Percentiles rank a stretch among this genome's conserved stretches.
Conservation (phyloP, 2,888 invertebrate species). For the Volucella bombylans region DNA sequence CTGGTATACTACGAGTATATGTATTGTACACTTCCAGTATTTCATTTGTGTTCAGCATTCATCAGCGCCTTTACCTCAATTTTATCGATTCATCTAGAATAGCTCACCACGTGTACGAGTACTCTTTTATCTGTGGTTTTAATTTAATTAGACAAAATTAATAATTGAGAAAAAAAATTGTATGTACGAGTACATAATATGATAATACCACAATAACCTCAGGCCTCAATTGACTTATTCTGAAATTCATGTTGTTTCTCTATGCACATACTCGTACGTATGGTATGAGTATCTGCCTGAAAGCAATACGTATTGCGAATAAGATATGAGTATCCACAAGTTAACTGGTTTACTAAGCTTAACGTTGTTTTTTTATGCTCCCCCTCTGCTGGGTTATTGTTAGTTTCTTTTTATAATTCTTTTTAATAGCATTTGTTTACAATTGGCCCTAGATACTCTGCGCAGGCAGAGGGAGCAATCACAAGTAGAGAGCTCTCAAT, state of each 20-base stretch:
- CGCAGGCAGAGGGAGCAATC: too few species aligned
- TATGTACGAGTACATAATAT: background rate
- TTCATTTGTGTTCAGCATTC: background rate
- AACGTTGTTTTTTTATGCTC: too few species aligned
- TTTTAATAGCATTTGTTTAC: too few species aligned
- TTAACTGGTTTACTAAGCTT: background rate
- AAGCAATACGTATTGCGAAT: too few species aligned
- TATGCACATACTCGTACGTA: background rate
- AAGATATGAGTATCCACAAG: background rate
- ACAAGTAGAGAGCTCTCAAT: too few species aligned
- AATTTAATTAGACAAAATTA: constrained; percentile 36
- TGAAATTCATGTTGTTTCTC: constrained; percentile 13
- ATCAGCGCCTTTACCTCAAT: background rate
- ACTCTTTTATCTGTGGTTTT: constrained; percentile 22
- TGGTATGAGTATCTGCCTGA: too few species aligned
- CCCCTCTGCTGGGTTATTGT: too few species aligned
- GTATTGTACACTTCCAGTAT: too few species aligned
- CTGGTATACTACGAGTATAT: too few species aligned
- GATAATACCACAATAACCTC: constrained; percentile 23
- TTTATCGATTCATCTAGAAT: constrained; percentile 26
- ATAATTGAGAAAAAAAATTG: background rate
- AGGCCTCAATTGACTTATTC: constrained; percentile 34
- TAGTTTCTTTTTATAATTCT: too few species aligned
- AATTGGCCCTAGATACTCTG: too few species aligned
- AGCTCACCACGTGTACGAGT: constrained; percentile 30